Conservation (phyloP, 1,140 invertebrate species). For the Elymnias hypermnestra region DNA sequence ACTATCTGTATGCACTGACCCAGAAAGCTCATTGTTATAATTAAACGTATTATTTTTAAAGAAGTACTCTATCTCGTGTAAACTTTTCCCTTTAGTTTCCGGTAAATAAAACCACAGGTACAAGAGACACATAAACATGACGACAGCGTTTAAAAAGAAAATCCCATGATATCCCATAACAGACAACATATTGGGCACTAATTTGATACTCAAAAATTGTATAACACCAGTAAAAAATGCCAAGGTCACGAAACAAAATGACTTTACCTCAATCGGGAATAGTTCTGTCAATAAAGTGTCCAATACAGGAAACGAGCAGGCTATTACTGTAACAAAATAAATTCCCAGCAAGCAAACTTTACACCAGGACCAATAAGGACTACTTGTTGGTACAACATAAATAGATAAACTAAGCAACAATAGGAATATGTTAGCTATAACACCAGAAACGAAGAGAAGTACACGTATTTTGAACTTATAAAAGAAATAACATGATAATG, state of each 20-base stretch:
- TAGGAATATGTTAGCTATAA: conserved; percentile 10
- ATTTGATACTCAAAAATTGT: conserved; percentile 22
- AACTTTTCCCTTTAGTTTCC: conserved; percentile 23
- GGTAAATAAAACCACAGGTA: conserved; percentile 21
- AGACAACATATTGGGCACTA: conserved; percentile 12
- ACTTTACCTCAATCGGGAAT: conserved; percentile 21
- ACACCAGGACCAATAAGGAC: conserved; percentile 6
- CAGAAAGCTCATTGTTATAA: neutral
- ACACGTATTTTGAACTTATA: conserved; percentile 19
- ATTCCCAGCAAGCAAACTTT: conserved; percentile 17
- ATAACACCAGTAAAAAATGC: conserved; percentile 12
- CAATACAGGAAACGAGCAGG: conserved; percentile 19
- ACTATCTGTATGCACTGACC: neutral
- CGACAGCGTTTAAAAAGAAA: conserved; percentile 16
- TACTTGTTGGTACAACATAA: conserved; percentile 13
- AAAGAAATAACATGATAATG: conserved; percentile 12
- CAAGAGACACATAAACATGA: conserved; percentile 17
- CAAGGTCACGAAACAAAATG: conserved; percentile 13
- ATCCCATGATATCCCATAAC: conserved; percentile 24
- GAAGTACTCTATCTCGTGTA: conserved; percentile 26
- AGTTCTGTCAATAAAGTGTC: conserved; percentile 21
- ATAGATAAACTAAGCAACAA: conserved; percentile 13
- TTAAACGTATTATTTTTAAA: conserved; percentile 11
- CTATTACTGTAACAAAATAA: conserved; percentile 15
- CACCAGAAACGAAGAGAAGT: conserved; percentile 19